Base-by-base conservation (phyloP, 2,113 vertebrate species). In the Pseudolaguvia tuberculata region DNA sequence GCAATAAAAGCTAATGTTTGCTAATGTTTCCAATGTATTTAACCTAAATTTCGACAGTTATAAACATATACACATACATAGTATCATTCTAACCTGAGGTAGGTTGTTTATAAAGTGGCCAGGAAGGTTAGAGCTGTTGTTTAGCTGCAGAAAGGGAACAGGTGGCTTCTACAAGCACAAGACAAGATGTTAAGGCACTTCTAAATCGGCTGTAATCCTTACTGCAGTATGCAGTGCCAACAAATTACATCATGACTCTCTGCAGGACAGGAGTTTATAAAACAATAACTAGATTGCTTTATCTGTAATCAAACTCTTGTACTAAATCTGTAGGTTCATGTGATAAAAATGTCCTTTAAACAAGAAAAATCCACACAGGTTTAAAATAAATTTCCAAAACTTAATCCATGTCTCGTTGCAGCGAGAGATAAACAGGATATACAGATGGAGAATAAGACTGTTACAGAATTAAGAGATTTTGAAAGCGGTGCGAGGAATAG, bases 91-190 rank as follows among this genome's bases (percentile, higher is more conserved):
- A 78, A 69, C 77, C 77, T 78, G 70, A 14, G n/a, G 63, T 0
- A 23, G 31, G 55, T 35, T 51, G 77, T 53, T 68, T 61, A 42
- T 59, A 73, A 78, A 78, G 71, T 55, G 25, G 71, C 39, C 39
- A 47, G 56, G 31, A 23, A 72, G 15, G n/a, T 69, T 52, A 55
- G 70, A 67, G 57, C 29, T 57, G 77, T 29, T 86, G 87, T 72
- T 91, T 87, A 86, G 88, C 90, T 87, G 91, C 70, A 27, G 86
- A 73, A 90, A 93, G 91, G 90, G 87, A 88, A 92, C 87, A 66
- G 88, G 89, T 84, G 86, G 82, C 85, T 90, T 95, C 92, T 95
- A 93, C 85, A 92, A 93, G 88, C 88, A 92, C 56, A 80, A 69
- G 56, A 77, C 25, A 80, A 25, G 25, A 20, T 27, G 74, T 69